Conservation (phyloP, 1,140 invertebrate species). For the Telenomus remus region DNA sequence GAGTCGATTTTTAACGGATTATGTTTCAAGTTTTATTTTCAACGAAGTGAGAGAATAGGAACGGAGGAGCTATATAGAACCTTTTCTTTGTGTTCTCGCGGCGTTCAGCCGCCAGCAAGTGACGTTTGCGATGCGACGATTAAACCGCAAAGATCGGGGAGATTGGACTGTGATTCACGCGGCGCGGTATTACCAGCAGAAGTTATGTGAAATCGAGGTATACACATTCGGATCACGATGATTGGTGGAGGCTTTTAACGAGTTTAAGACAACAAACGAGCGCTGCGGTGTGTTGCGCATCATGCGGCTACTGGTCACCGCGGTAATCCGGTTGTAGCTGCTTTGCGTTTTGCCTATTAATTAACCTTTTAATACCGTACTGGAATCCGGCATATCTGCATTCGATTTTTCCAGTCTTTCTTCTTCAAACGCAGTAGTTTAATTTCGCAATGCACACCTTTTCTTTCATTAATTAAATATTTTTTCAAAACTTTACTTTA, state of each 20-base stretch:
- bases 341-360: constrained; percentile 52
- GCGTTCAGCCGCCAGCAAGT: constrained; percentile 30
- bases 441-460: constrained; percentile 12
- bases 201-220: constrained; percentile 54
- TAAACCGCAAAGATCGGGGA: constrained; percentile 34
- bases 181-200: constrained; percentile 47
- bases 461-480: no score
- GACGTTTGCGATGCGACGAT: constrained; percentile 30
- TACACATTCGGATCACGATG: constrained; percentile 56
- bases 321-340: constrained; percentile 48
- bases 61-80: neutral
- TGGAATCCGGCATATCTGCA: constrained; percentile 36
- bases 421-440: constrained; percentile 21
- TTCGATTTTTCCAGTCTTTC: constrained; percentile 22
- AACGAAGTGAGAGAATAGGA: constrained; percentile 13
- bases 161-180: constrained; percentile 52
- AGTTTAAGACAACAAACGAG: constrained; percentile 53
- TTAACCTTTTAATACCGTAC: constrained; percentile 46
- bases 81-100: no score
- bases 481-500: no score
- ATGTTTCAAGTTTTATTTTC: neutral
- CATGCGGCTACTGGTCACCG: constrained; percentile 52
- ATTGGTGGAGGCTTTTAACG: constrained; percentile 57
- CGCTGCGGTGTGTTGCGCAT: constrained; percentile 30
- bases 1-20: constrained; percentile 2